Base-by-base conservation (phyloP, 2,113 vertebrate species). In the Micronisus gabar region DNA sequence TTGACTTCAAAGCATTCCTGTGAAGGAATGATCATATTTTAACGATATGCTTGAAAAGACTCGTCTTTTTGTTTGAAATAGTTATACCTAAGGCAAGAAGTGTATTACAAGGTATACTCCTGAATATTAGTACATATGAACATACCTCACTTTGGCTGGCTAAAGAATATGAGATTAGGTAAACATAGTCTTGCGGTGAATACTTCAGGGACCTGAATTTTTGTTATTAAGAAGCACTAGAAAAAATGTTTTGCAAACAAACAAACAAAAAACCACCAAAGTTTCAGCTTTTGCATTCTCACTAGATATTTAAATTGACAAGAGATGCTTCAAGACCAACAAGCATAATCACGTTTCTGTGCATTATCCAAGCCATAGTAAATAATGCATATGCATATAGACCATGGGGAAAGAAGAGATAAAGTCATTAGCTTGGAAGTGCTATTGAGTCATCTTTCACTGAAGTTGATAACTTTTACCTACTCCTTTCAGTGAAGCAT, bases 1-100 rank as follows among this genome's bases (percentile, higher is more conserved):
- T 97, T 96, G 25, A 27, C 92, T 97, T 97, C 94, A 97, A 97
- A 97, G 96, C 95, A 91, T 96, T 97, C 93, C 61, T 95, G 36
- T 14, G 56, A 72, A 55, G 34, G 47, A 95, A 89, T 52, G 88
- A 70, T 90, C 8, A 2, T 91, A 87, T 94, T 97, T 97, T 89
- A 94, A 76, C 66, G 87, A 48, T 32, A 58, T 41, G 13, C 29
- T 89, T 22, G 4, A 59, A 94, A 97, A 73, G 14, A 18, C 14
- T 94, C 0, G 0, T 40, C 67, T 47, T 93, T 78, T 67, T 83
- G 41, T 75, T 95, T 85, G 56, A 85, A 96, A 94, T 30, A 70
- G 3, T 83, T 92, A 48, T 59, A 75, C 78, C 56, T 82, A 81
- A 59, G 19, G 20, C 20, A 62, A 86, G 27, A 90, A 78, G 7